Evolutionary conservation across 2,797 vertebrate species (phyloP), one percentile per base, ranked within the genome.

Genomic region (Paedocypris micromegethes): DNA sequence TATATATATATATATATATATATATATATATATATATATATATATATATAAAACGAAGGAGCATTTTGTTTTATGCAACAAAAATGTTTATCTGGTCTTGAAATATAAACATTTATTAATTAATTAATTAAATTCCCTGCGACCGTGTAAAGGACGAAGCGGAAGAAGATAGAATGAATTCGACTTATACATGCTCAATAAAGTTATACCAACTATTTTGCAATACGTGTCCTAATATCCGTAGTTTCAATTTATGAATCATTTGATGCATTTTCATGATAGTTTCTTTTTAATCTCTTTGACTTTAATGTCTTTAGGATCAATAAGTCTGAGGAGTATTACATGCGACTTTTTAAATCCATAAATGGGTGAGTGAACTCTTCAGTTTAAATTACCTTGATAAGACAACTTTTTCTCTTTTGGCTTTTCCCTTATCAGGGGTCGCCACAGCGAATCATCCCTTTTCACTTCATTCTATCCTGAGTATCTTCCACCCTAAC

Each of bases 291-390:
- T 1, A 3, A 62, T 23, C 23, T 23, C 23, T 23, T 23, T 23
- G 23, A 23, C 23, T 23, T 23, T 23, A 7, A 2, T 55, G 51
- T 46, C 2, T 70, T 5, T 82, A 98, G 96, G 82, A 82, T 91
- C 46, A 87, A 92, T 79, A 88, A 81, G 82, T 76, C 87, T 9
- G 57, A 68, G 23, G 78, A 87, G 75, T 86, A 95, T 0, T 96
- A 96, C 79, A 82, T 72, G 66, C 76, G 48, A 3, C 82, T 97
- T 50, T 98, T 98, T 81, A 83, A 80, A 45, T 93, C 92, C 64
- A 86, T 98, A 49, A 98, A 98, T 23, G 96, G 95, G 96, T 98
- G 86, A 85, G 91, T 88, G 45, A 55, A 48, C 23, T 23, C 23
- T 23, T 23, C 23, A 23, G 23, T 23, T 23, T 23, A 23, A 23